A percentile compares a stretch with the other conserved stretches of the same genome.
phyloP scores from a whole-genome alignment of 2,888 invertebrate species.

The Brassicogethes aeneus region DNA sequence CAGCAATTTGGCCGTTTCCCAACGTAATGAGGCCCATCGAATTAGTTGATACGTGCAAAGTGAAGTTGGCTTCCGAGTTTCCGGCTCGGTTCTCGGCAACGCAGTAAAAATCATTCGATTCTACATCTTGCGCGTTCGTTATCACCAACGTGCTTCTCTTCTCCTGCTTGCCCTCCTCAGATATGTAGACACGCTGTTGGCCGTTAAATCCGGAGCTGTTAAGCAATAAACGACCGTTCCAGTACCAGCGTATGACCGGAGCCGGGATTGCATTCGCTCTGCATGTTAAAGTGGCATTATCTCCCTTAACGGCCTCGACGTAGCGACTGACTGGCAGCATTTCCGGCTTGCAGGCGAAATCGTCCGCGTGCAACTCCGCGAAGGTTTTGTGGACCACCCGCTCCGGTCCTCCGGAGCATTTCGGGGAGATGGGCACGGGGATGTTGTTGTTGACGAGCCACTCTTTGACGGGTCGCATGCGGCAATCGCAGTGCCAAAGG shows the following conservation, averaged over 20 bases:
- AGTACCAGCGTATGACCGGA: constrained; percentile 78
- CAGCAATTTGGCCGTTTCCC: constrained; percentile 78
- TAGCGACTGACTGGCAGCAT: constrained; percentile 66
- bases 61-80: constrained; percentile 81
- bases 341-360: constrained; percentile 80
- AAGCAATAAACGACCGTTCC: constrained; percentile 68
- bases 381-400: constrained; percentile 64
- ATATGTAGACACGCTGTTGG: constrained; percentile 66
- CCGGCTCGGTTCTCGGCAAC: constrained; percentile 86
- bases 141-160: constrained; percentile 69
- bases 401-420: constrained; percentile 64
- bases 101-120: constrained; percentile 79
- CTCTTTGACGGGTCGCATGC: constrained; percentile 67
- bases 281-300: constrained; percentile 79
- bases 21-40: constrained; percentile 73
- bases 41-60: constrained; percentile 69
- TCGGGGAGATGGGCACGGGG: constrained; percentile 67
- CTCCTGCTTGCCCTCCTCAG: constrained; percentile 66
- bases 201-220: constrained; percentile 73
- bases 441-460: constrained; percentile 74
- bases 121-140: constrained; percentile 75
- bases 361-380: constrained; percentile 66
- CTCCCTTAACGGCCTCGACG: constrained; percentile 70
- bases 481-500: constrained; percentile 84
- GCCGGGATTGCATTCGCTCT: constrained; percentile 72